Conservation (phyloP, 2,888 invertebrate genomes). For the Cephus sareptanus region DNA sequence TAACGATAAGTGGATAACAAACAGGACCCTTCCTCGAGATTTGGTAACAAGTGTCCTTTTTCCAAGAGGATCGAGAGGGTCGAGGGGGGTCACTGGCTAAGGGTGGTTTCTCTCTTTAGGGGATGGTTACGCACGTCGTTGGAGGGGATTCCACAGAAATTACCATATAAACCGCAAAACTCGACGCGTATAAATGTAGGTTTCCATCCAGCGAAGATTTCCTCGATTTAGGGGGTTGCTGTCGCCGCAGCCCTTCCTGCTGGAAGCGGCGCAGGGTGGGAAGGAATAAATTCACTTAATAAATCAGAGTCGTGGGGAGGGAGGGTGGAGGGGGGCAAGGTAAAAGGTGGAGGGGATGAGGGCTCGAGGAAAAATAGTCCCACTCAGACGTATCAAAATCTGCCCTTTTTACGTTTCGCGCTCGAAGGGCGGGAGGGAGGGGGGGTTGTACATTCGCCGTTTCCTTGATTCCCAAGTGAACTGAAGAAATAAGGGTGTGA, state of each 20-base stretch:
- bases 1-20: no score
- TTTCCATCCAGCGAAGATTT: neutral
- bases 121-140: no score
- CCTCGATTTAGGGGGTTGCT: no score
- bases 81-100: no score
- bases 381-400: neutral
- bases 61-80: no score
- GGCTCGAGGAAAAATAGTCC: neutral
- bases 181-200: neutral
- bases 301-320: neutral
- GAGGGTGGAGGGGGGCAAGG: neutral
- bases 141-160: neutral
- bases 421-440: neutral
- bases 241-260: no score
- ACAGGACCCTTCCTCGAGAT: no score
- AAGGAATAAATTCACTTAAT: slow-evolving; percentile 3
- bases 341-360: neutral
- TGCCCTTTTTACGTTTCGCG: neutral
- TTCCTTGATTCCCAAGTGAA: no score
- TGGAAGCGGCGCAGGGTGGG: neutral
- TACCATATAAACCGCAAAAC: slow-evolving; percentile 2
- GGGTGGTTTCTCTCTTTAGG: no score
- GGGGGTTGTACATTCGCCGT: neutral
- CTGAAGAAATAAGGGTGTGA: no score
- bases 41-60: no score